phyloP scores from a whole-genome alignment of 2,888 invertebrate genomes.

The Drosophila prostipennis region DNA sequence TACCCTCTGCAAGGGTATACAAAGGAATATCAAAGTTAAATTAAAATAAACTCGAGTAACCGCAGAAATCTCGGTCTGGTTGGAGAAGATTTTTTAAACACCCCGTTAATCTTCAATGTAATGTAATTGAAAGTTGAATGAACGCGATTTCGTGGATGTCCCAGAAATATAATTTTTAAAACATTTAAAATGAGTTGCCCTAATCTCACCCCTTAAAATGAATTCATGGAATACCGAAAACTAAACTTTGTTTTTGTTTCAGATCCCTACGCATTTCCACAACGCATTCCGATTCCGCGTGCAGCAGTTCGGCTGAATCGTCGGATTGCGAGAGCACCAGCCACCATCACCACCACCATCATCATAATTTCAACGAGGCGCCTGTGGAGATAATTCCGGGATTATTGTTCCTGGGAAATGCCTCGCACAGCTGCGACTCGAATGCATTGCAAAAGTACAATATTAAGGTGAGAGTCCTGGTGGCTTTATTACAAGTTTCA shows the following conservation, averaged over 20 bases:
- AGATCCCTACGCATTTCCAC: conserved; percentile 91
- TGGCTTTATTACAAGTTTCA: background rate
- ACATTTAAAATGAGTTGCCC: background rate
- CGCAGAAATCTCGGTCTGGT: background rate
- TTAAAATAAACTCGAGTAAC: background rate
- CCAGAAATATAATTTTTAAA: too few relatives aligned
- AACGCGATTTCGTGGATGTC: too few relatives aligned
- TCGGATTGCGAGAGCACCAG: conserved; percentile 89
- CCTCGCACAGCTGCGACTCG: conserved; percentile 95
- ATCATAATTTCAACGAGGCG: conserved; percentile 89
- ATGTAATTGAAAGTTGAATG: too few relatives aligned
- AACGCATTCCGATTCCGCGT: conserved; percentile 87
- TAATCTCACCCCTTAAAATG: background rate
- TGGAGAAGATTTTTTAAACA: background rate
- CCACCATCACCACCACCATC: conserved; percentile 81
- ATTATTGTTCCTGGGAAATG: conserved; percentile 96
- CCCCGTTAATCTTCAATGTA: background rate
- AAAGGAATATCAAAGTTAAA: background rate
- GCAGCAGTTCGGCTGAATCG: conserved; percentile 88
- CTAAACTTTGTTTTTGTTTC: conserved; percentile 12
- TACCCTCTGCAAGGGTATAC: too few relatives aligned
- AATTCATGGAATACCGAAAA: background rate
- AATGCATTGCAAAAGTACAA: conserved; percentile 94
- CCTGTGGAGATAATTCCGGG: conserved; percentile 97
- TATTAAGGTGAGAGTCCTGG: conserved; percentile 88